These are phyloP conservation scores for Aspidiotus rigidus DNA, from an alignment of 2,888 invertebrate genomes.

Conservation along the genomic window DNA sequence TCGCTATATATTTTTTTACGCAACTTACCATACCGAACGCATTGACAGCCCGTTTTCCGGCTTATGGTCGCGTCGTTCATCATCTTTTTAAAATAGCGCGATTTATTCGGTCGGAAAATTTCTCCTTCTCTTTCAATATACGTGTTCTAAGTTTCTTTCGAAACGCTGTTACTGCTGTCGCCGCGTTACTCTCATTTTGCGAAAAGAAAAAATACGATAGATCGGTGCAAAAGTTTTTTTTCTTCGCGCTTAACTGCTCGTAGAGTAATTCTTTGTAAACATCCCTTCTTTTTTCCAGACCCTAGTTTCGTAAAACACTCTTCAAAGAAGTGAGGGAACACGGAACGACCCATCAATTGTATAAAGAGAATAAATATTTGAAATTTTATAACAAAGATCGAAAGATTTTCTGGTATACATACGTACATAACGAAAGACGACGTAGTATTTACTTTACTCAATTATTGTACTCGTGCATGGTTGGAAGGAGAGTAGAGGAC, in stretches of 20 bases:
- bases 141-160: neutral
- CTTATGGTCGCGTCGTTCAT: slow-evolving; percentile 17
- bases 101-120: slow-evolving; percentile 13
- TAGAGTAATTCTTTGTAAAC: no score
- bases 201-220: neutral
- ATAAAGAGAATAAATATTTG: no score
- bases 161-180: neutral
- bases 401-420: no score
- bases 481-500: no score
- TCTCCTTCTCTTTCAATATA: neutral
- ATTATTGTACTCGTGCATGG: no score
- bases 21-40: neutral
- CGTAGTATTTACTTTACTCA: no score
- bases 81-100: slow-evolving; percentile 21
- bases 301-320: no score
- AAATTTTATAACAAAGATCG: no score
- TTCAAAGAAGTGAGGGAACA: no score
- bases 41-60: slow-evolving; percentile 21
- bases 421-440: no score
- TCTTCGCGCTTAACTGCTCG: neutral
- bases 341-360: no score
- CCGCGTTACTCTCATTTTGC: neutral
- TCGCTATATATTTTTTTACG: slow-evolving; percentile 1
- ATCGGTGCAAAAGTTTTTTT: neutral
- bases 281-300: no score